phyloP scores from a whole-genome alignment of 2,797 vertebrate species.

The Gobio occitaniae region DNA sequence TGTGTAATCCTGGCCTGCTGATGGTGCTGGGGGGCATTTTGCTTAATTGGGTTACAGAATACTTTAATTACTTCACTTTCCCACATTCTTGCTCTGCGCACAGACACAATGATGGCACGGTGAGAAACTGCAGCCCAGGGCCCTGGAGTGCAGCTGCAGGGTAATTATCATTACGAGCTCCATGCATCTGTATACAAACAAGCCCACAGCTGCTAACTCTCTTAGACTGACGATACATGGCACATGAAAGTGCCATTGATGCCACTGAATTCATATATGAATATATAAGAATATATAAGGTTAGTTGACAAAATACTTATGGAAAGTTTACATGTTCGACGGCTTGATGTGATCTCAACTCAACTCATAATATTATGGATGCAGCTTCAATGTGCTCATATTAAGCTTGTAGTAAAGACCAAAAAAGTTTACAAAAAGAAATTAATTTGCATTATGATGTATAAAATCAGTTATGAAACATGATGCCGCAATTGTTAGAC shows the following conservation, averaged over 20 bases:
- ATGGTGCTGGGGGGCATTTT: constrained; percentile 54
- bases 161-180: constrained; percentile 79
- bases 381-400: not conserved
- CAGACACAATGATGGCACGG: constrained; percentile 68
- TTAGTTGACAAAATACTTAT: constrained; percentile 1
- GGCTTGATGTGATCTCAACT: not conserved
- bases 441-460: not conserved
- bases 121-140: constrained; percentile 60
- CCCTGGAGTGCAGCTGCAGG: constrained; percentile 76
- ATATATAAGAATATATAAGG: not conserved
- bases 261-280: constrained; percentile 16
- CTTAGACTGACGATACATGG: constrained; percentile 70
- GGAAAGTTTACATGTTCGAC: not conserved
- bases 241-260: constrained; percentile 21
- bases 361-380: not conserved
- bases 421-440: too few species aligned
- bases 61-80: constrained; percentile 80
- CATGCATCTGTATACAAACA: constrained; percentile 84
- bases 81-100: constrained; percentile 71
- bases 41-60: constrained; percentile 80
- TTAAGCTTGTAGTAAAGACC: not conserved
- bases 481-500: not conserved
- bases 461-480: not conserved
- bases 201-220: constrained; percentile 76
- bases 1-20: constrained; percentile 40